Evolutionary conservation across 2,888 invertebrate species (phyloP), one percentile per base, ranked within the genome.

Genomic region (Caradrina clavipalpis): DNA sequence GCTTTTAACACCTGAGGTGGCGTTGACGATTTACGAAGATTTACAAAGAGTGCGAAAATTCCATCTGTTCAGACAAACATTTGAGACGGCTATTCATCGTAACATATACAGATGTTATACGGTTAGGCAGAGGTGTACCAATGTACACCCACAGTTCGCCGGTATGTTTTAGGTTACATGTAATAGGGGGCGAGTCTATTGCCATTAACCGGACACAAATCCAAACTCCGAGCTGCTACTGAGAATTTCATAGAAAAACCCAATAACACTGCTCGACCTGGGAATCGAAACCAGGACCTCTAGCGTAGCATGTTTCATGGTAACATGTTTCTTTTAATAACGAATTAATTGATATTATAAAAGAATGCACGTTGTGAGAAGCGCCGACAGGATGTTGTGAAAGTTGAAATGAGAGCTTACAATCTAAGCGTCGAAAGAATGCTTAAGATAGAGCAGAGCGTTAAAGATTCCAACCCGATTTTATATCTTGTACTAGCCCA

Each of bases 341-440:
- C 53, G 21, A 53, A 76, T 68, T 61, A 68, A 80, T 76, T 76
- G 39, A 61, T 68, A 80, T 80, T 68, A 50, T 59, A 67, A 66
- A 76, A 80, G 60, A 80, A 80, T 76, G 76, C 19, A 55, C 61
- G 70, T 19, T 57, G 53, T 61, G 61, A 76, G 60, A 76, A 54
- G 54, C 57, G 63, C 78, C 56, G 81, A 81, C 76, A 81, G 76
- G 81, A 77, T 77, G 81, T 71, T 63, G 76, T 81, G 72, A 77
- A 77, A 81, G 77, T 76, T 77, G 45, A 76, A 81, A 77, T 62
- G 71, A 70, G 76, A 77, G 81, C 78, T 77, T 77, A 70, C 58
- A 69, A 76, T 76, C 56, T 69, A 69, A 76, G 70, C 62, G 53
- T 56, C 71, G 54, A 55, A 69, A 76, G 71, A 81, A 76, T 69